Percentiles rank a stretch among this genome's conserved stretches.
phyloP scores from a whole-genome alignment of 2,888 invertebrate genomes.

The Kryphioiulus occultus region DNA sequence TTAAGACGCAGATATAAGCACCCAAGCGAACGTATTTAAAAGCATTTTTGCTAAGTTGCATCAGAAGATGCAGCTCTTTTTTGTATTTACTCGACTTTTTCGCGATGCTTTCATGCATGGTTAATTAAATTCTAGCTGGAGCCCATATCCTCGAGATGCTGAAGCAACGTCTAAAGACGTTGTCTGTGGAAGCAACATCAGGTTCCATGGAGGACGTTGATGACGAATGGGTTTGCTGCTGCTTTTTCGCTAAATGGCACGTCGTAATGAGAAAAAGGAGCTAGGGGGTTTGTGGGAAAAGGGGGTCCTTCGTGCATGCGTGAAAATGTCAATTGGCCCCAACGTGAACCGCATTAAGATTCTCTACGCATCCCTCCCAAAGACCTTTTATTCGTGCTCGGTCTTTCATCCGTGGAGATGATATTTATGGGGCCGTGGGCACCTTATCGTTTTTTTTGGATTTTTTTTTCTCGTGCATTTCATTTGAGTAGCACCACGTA shows the following conservation, averaged over 20 bases:
- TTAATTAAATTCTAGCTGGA: neutral
- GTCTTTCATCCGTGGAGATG: neutral
- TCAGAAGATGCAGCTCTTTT: neutral
- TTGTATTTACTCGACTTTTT: neutral
- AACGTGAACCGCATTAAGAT: conserved; percentile 3
- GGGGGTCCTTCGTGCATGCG: conserved; percentile 1
- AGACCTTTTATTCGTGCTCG: neutral
- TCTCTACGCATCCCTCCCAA: neutral
- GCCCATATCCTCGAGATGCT: neutral
- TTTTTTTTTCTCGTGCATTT: neutral
- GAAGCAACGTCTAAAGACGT: too few species aligned
- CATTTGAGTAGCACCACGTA: neutral
- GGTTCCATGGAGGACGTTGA: neutral
- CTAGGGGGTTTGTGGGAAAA: neutral
- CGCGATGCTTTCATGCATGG: neutral
- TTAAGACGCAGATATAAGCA: neutral
- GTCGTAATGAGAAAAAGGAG: neutral
- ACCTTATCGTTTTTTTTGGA: neutral
- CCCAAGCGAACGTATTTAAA: neutral
- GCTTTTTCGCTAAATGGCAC: neutral
- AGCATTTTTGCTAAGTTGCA: neutral
- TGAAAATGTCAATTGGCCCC: conserved; percentile 31
- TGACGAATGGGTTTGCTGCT: neutral
- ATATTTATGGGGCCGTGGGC: neutral
- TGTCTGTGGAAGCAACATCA: neutral